Base-by-base conservation (phyloP, 2,113 vertebrate genomes). In the Menura novaehollandiae region DNA sequence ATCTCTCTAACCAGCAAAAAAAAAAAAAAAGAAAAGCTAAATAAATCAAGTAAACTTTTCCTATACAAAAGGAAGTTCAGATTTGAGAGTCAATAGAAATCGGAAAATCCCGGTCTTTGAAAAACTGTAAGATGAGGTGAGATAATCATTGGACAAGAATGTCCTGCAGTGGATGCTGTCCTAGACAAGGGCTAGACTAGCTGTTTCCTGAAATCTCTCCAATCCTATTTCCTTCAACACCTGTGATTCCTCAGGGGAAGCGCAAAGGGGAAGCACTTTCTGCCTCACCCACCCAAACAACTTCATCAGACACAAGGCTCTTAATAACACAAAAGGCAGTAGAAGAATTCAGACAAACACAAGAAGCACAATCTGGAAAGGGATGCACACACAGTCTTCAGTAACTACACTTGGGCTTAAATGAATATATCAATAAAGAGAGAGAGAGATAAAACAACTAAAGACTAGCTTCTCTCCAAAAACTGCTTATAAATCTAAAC, bases 221-320 rank as follows among this genome's bases (percentile, higher is more conserved):
- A 95, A 30, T n/a, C 52, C 55, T 68, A 35, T 52, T 93, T 95
- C 68, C 80, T 91, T 76, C 5, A 1, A 83, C 86, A 92, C 76
- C 83, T 92, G 68, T 16, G 74, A 88, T 83, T 95, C 78, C 92
- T 82, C 88, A 18, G 24, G 83, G 83, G 60, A 89, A 81, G 78
- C 89, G 30, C 2, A 0, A 9, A 69, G 21, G 73, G 91, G 78
- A 92, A 88, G 60, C 64, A 81, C 68, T 84, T 92, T 83, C 79
- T 73, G 68, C 73, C 84, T 92, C 56, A 74, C 56, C 73, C 80
- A 87, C 73, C 27, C 89, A 78, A 93, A 84, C 6, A 81, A 68
- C 56, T 95, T 74, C 43, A 74, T 86, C 80, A 89, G 83, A 77
- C 35, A 59, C 35, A 46, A 83, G 72, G 43, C 35, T 84, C 73